Percentiles rank a stretch among this genome's conserved stretches.
Evolutionary conservation across 2,113 vertebrate species (phyloP).

Genomic region (Mus pahari): DNA sequence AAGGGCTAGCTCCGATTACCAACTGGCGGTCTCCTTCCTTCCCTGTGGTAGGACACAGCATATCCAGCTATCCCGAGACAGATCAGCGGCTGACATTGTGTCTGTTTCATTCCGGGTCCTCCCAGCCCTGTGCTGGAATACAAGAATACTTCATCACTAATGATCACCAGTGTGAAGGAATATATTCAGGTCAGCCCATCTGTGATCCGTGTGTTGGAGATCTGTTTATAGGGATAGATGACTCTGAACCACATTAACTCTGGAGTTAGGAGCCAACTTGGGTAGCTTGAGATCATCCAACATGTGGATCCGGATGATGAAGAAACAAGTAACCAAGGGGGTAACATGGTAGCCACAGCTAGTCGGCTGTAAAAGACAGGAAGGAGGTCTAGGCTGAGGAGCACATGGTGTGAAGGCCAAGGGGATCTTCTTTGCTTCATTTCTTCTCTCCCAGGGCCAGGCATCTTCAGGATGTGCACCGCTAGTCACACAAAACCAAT

Average conservation of each 20-base stretch:
- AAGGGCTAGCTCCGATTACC: background rate
- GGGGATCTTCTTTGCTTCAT: background rate
- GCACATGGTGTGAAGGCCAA: background rate
- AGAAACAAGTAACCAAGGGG: background rate
- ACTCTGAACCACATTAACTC: conserved; percentile 8
- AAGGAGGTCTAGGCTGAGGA: background rate
- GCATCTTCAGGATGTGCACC: background rate
- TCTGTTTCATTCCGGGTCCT: background rate
- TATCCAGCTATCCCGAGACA: background rate
- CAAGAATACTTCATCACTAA: background rate
- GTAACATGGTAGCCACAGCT: background rate
- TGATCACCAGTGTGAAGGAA: background rate
- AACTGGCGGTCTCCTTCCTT: background rate
- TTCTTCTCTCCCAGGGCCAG: conserved; percentile 21
- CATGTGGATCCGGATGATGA: background rate
- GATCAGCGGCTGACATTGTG: background rate
- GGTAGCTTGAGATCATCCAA: conserved; percentile 16
- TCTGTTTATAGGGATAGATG: background rate
- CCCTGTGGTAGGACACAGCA: background rate
- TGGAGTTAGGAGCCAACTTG: background rate
- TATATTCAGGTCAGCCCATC: background rate
- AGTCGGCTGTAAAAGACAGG: background rate
- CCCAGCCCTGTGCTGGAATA: background rate
- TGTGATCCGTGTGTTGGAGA: background rate
- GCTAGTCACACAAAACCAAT: conserved; percentile 8